Conservation (phyloP, 2,888 invertebrate genomes). For the Rhingia rostrata region DNA sequence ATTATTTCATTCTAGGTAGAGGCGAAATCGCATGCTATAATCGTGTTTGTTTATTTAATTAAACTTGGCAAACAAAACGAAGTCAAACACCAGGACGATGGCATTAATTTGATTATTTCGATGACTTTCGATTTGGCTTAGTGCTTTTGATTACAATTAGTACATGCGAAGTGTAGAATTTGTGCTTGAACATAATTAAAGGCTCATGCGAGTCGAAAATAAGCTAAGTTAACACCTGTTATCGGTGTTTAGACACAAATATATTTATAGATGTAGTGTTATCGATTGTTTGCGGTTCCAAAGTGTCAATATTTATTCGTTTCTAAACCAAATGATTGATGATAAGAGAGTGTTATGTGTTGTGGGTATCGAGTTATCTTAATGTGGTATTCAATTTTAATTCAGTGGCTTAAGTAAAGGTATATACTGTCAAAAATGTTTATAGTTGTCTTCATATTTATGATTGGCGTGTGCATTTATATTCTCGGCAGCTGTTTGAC, state of each 20-base stretch:
- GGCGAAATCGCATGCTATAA: background rate
- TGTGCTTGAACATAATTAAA: background rate
- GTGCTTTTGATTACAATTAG: background rate
- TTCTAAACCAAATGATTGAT: background rate
- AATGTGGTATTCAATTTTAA: background rate
- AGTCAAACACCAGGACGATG: background rate
- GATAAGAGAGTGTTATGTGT: background rate
- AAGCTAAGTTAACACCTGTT: constrained; percentile 6
- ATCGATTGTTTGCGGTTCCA: background rate
- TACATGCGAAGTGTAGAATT: background rate
- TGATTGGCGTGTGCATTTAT: no score
- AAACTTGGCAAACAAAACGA: background rate
- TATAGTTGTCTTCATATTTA: no score
- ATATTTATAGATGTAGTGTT: background rate
- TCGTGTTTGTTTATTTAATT: background rate
- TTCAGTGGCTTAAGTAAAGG: no score
- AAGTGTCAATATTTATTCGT: constrained; percentile 4
- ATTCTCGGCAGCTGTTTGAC: no score
- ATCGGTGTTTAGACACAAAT: constrained; percentile 1
- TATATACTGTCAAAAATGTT: no score
- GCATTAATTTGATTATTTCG: background rate
- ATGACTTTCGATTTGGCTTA: background rate
- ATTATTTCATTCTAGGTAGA: background rate
- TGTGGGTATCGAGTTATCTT: no score
- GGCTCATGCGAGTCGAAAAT: background rate